Evolutionary conservation across 2,888 invertebrate genomes (phyloP).

Genomic region (Timema podura): DNA sequence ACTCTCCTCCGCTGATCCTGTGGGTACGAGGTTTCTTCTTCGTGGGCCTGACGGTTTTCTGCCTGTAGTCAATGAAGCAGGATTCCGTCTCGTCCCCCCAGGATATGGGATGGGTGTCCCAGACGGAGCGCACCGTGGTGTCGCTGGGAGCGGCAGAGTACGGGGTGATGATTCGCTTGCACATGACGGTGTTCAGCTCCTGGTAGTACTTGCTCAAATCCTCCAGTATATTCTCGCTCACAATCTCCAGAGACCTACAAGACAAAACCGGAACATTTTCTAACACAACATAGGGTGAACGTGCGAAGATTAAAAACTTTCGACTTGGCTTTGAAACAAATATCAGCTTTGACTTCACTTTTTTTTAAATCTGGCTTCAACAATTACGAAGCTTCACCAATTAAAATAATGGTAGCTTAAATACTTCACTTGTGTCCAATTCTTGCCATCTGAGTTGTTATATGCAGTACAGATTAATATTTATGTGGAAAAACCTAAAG

Average conservation of each 20-base stretch:
- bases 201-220: conserved; percentile 66
- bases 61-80: conserved; percentile 8
- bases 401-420: too few species aligned
- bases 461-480: too few species aligned
- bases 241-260: conserved; percentile 53
- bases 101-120: conserved; percentile 26
- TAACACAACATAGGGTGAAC: too few species aligned
- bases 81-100: conserved; percentile 12
- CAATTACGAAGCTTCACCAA: too few species aligned
- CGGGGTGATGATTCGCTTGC: conserved; percentile 64
- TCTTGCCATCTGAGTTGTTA: too few species aligned
- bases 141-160: conserved; percentile 60
- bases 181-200: conserved; percentile 55
- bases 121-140: conserved; percentile 42
- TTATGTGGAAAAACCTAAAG: too few species aligned
- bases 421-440: too few species aligned
- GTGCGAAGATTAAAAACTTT: too few species aligned
- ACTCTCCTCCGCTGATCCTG: conserved; percentile 18
- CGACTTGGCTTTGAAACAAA: too few species aligned
- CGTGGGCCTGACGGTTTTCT: conserved; percentile 31
- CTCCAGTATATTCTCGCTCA: conserved; percentile 58
- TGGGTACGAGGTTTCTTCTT: conserved; percentile 27
- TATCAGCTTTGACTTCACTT: too few species aligned
- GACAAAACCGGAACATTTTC: too few species aligned
- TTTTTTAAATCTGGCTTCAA: too few species aligned